Base-by-base conservation (phyloP, 2,113 vertebrate species). In the Donacobius atricapilla region DNA sequence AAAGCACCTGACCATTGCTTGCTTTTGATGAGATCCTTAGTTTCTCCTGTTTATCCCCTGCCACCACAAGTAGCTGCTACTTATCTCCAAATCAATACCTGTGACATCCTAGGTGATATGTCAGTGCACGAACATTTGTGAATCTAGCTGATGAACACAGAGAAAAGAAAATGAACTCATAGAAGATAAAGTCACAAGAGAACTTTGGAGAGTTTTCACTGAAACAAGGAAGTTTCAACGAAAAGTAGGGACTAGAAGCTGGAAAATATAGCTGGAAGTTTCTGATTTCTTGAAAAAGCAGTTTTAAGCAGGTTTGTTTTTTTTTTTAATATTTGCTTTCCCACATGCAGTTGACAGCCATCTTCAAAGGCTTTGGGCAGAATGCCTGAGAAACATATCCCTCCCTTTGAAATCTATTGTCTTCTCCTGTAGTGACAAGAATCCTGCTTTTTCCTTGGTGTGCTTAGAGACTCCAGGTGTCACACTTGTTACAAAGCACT, bases 391-490 rank as follows among this genome's bases (percentile, higher is more conserved):
- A 83, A 95, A 83, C 4, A 15, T 0, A 31, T 3, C 51, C 30
- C 13, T 47, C 16, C 24, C 72, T 72, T 42, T n/a, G 53, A 84
- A 70, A 85, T 37, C 23, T 47, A 15, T 16, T 66, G 28, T 8
- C 21, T 20, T 35, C 25, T 73, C 6, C 56, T 30, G 33, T 0
- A 0, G 28, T 14, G 16, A 70, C 0, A 13, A 31, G 11, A 39
- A 64, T 60, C 30, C 40, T 83, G 22, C 2, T 57, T 76, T 77
- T 69, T 44, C 21, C n/a, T 60, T 33, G 21, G 8, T 54, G 10
- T 42, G 5, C 27, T 80, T 35, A 63, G 23, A 72, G 4, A 61
- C 27, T 42, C 50, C 51, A 35, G 35, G 25, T 70, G 27, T 68
- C 60, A 71, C 35, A 54, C 11, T 51, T 28, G 28, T 47, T 64